These are phyloP conservation scores for Patella ulyssiponensis DNA, from an alignment of 2,888 invertebrate genomes.

Conservation along the genomic window DNA sequence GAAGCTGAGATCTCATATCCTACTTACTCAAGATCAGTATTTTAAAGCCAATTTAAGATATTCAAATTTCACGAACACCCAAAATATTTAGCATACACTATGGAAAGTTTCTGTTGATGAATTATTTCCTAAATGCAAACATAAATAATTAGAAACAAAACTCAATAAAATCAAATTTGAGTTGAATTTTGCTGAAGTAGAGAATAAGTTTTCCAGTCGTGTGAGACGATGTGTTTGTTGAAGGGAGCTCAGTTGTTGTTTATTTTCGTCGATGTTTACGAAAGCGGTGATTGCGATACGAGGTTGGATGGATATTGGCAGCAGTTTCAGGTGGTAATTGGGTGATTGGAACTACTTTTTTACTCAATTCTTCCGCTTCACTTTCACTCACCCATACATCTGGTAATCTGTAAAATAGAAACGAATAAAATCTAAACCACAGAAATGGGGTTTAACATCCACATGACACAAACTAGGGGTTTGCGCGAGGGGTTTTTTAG, in stretches of 20 bases:
- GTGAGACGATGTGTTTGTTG: constrained; percentile 2
- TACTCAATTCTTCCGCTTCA: constrained; percentile 72
- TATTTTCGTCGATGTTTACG: constrained; percentile 65
- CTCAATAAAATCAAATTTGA: too few species aligned
- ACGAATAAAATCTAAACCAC: constrained; percentile 25
- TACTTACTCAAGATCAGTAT: neutral
- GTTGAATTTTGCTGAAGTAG: too few species aligned
- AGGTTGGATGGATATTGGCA: constrained; percentile 55
- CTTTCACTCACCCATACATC: constrained; percentile 88
- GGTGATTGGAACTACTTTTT: constrained; percentile 66
- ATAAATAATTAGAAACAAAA: too few species aligned
- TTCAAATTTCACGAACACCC: constrained; percentile 20
- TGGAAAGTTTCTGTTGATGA: too few species aligned
- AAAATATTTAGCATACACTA: constrained; percentile 17
- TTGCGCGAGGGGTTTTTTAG: neutral
- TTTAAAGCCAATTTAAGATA: neutral
- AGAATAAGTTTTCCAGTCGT: neutral
- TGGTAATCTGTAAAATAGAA: constrained; percentile 78
- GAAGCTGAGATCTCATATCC: neutral
- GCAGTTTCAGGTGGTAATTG: constrained; percentile 65
- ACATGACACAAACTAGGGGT: neutral
- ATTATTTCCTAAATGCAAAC: too few species aligned
- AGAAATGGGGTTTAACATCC: too few species aligned
- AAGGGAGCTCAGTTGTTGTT: constrained; percentile 12
- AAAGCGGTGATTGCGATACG: constrained; percentile 61